Evolutionary conservation across 2,113 vertebrate species (phyloP).

Genomic region (Vimba vimba): DNA sequence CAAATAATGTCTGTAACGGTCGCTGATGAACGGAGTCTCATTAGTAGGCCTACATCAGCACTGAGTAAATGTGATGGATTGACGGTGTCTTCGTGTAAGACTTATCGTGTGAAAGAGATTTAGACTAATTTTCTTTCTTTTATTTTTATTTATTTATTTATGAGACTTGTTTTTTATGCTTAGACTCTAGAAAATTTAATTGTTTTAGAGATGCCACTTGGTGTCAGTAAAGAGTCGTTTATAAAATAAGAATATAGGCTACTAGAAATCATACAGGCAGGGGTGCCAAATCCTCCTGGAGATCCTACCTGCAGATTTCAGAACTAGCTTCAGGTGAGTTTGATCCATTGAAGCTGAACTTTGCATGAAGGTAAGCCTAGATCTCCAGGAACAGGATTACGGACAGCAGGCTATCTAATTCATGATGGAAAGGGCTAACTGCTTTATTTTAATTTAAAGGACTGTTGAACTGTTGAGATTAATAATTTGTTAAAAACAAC

Average conservation of each 20-base stretch:
- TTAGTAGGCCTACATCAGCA: not conserved
- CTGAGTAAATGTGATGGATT: not conserved
- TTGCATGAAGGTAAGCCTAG: too few species aligned
- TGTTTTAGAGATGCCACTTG: not conserved
- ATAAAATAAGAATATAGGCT: too few species aligned
- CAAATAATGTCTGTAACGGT: not conserved
- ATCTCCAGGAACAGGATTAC: too few species aligned
- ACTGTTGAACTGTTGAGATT: not conserved
- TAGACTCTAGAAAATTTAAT: not conserved
- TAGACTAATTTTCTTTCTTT: not conserved
- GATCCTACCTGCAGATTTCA: too few species aligned
- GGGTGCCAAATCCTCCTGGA: too few species aligned
- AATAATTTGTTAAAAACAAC: not conserved
- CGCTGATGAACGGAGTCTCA: not conserved
- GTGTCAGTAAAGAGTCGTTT: constrained; percentile 17
- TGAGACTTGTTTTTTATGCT: not conserved
- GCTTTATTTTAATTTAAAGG: not conserved
- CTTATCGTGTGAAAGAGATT: not conserved
- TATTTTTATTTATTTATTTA: not conserved
- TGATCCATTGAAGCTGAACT: too few species aligned
- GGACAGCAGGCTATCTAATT: not conserved
- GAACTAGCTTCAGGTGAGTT: too few species aligned
- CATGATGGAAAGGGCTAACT: not conserved
- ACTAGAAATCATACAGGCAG: too few species aligned
- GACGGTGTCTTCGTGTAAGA: constrained; percentile 1